Evolutionary conservation across 2,888 invertebrate species (phyloP).

Genomic region (Andrena hattorfiana): DNA sequence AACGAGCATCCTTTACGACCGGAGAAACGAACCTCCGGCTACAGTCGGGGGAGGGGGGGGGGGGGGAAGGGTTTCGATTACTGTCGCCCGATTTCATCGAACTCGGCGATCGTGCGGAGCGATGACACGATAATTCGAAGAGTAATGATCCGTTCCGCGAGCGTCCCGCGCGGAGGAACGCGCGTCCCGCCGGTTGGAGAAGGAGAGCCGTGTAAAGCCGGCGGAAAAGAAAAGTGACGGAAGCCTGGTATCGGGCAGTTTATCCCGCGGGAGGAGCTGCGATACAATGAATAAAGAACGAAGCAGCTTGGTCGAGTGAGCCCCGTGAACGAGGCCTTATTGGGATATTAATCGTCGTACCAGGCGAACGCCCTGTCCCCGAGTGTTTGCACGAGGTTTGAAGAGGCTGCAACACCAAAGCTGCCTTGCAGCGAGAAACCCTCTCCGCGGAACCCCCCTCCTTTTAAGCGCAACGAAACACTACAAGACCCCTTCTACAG

Average conservation of each 20-base stretch:
- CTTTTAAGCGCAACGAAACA: conserved; percentile 80
- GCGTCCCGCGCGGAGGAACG: background rate
- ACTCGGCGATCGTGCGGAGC: background rate
- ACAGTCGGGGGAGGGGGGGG: background rate
- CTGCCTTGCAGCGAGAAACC: conserved; percentile 64
- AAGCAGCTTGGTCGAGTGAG: conserved; percentile 64
- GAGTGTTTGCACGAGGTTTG: conserved; percentile 78
- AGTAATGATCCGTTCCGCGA: background rate
- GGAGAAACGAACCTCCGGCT: background rate
- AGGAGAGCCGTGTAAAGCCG: background rate
- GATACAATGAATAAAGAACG: conserved; percentile 75
- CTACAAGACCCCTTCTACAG: conserved; percentile 76
- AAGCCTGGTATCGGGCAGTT: conserved; percentile 63
- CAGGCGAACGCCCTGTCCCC: conserved; percentile 71
- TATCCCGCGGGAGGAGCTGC: conserved; percentile 62
- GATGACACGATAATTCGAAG: background rate
- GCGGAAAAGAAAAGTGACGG: conserved; percentile 43
- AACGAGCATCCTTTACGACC: background rate
- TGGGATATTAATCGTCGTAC: conserved; percentile 77
- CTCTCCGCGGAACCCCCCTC: conserved; percentile 64
- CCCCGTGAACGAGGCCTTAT: conserved; percentile 69
- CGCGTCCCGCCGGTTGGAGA: background rate
- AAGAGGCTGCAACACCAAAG: conserved; percentile 75
- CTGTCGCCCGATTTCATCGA: background rate
- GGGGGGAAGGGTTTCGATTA: background rate